phyloP scores from a whole-genome alignment of 2,888 invertebrate genomes.

The Microctonus brassicae region DNA sequence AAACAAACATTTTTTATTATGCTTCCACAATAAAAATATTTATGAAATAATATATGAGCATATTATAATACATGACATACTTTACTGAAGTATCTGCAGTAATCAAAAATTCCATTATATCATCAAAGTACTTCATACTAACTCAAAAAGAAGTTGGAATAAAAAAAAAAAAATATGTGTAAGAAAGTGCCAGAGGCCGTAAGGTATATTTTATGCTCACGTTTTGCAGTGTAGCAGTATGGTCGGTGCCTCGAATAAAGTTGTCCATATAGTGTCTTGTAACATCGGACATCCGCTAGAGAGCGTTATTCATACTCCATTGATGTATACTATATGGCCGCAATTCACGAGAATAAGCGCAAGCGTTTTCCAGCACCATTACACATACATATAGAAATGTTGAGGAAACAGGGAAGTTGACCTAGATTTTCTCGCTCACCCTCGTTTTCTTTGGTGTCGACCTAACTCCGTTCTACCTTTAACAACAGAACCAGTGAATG shows the following conservation, averaged over 20 bases:
- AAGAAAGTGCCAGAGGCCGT: neutral
- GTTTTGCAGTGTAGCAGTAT: constrained; percentile 27
- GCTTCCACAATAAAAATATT: too few species aligned
- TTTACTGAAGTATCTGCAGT: neutral
- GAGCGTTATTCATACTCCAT: constrained; percentile 50
- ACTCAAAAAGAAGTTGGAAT: neutral
- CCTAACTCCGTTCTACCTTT: constrained; percentile 42
- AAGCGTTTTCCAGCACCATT: constrained; percentile 40
- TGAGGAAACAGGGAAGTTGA: constrained; percentile 55
- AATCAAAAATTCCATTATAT: constrained; percentile 5
- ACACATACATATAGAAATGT: constrained; percentile 2
- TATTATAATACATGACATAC: too few species aligned
- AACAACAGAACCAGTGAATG: constrained; percentile 60
- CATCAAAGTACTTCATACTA: neutral
- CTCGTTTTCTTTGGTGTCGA: constrained; percentile 32
- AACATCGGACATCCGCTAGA: constrained; percentile 40
- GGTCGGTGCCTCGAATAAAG: constrained; percentile 43
- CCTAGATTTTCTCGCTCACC: constrained; percentile 52
- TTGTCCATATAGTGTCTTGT: constrained; percentile 36
- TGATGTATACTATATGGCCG: constrained; percentile 48
- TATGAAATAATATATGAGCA: too few species aligned
- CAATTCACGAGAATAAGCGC: constrained; percentile 45
- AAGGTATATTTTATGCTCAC: constrained; percentile 18
- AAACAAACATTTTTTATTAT: too few species aligned
- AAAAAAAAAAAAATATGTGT: neutral